These are phyloP conservation scores for Perognathus longimembris DNA, from an alignment of 2,113 vertebrate genomes.

Conservation along the genomic window DNA sequence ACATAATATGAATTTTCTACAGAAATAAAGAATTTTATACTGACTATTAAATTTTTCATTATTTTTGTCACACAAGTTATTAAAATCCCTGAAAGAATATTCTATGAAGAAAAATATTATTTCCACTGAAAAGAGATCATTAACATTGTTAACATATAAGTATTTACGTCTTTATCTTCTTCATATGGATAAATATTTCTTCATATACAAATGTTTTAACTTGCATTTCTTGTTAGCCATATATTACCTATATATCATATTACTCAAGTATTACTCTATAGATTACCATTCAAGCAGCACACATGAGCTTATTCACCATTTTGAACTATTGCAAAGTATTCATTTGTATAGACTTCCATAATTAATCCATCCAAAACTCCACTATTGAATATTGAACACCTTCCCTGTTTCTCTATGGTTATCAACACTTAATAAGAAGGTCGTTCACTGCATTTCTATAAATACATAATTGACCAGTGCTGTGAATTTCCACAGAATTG, in stretches of 20 bases:
- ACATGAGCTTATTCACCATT: neutral
- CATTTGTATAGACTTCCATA: neutral
- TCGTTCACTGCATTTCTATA: neutral
- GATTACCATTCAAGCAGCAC: neutral
- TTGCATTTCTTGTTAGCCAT: slow-evolving; percentile 35
- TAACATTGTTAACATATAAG: neutral
- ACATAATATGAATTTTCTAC: slow-evolving; percentile 41
- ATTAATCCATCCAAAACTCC: neutral
- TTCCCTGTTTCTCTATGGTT: neutral
- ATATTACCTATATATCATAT: neutral
- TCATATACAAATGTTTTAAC: slow-evolving; percentile 36
- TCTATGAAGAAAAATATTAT: neutral
- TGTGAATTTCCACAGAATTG: slow-evolving; percentile 17
- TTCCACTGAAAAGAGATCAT: neutral
- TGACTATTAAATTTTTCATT: slow-evolving; percentile 45
- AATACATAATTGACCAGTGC: neutral
- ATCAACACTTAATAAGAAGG: too few species aligned
- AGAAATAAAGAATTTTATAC: slow-evolving; percentile 8
- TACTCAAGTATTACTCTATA: too few species aligned
- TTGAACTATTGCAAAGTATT: neutral
- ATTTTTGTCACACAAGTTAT: slow-evolving; percentile 31
- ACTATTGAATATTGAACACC: slow-evolving; percentile 20
- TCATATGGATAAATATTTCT: slow-evolving; percentile 30
- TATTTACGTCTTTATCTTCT: slow-evolving; percentile 26
- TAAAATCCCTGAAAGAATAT: slow-evolving; percentile 19